A percentile compares a stretch with the other conserved stretches of the same genome.
These are phyloP conservation scores for Drosophila yooni DNA, from an alignment of 2,888 invertebrate genomes.

Conservation along the genomic window DNA sequence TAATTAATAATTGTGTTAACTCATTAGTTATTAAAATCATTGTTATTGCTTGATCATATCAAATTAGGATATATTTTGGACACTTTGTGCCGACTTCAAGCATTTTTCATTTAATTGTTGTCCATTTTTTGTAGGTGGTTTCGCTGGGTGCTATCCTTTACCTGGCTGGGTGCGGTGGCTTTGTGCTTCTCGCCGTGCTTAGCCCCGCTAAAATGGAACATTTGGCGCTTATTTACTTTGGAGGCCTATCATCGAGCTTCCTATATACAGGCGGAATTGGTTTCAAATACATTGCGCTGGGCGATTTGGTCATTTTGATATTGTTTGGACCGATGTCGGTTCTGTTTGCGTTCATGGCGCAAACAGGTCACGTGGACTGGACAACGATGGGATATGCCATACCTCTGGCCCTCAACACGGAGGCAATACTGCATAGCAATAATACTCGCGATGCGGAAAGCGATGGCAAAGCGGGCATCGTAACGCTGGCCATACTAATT, in stretches of 20 bases:
- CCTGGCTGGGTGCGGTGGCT: conserved; percentile 93
- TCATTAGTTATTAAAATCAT: not conserved
- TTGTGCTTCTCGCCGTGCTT: conserved; percentile 90
- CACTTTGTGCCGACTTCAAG: not conserved
- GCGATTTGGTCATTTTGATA: conserved; percentile 95
- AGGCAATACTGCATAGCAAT: conserved; percentile 97
- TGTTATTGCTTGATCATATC: not conserved
- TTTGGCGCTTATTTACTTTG: conserved; percentile 96
- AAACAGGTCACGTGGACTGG: conserved; percentile 96
- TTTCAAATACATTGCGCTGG: conserved; percentile 97
- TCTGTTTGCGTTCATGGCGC: conserved; percentile 96
- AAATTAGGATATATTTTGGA: not conserved
- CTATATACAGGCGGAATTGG: conserved; percentile 98
- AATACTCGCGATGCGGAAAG: conserved; percentile 96
- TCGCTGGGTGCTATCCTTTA: conserved; percentile 95
- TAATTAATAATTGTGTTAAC: not conserved
- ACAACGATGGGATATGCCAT: conserved; percentile 96
- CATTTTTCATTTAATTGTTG: conserved; percentile 1
- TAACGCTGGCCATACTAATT: conserved; percentile 96
- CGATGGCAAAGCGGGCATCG: conserved; percentile 95
- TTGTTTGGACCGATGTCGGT: conserved; percentile 98
- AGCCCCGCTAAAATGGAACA: conserved; percentile 98
- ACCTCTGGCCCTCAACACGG: conserved; percentile 96
- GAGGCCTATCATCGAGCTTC: conserved; percentile 97
- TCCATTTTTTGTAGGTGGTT: conserved; percentile 88